Evolutionary conservation across 2,888 invertebrate species (phyloP), one percentile per base, ranked within the genome.

Genomic region (Tenthredo mesomela): DNA sequence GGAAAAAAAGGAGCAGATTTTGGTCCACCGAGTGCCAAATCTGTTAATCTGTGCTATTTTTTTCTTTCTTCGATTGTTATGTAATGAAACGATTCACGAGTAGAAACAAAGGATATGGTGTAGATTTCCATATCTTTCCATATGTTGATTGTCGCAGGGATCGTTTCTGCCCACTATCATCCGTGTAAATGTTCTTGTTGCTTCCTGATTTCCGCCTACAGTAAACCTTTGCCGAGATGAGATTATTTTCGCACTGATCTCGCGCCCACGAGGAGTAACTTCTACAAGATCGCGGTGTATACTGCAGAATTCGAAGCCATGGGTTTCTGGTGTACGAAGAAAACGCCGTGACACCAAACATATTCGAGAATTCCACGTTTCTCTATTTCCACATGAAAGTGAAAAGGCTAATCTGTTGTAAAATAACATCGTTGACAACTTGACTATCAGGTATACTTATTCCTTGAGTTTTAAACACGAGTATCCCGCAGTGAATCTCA

Each of bases 141-240:
- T 43, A 9, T 33, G 77, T 50, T 54, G 50, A 77, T 77, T 47
- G 29, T 25, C 40, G 50, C 18, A 77, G 37, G 40, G 40, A 71
- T 71, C 29, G 47, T 33, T 77, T 54, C 50, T 50, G 54, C 77
- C 77, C 77, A 77, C 43, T 73, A 25, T 29, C 29, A 25, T 15
- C 77, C 15, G 54, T 50, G 29, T n/a, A 7, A 33, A 77, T 54
- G 77, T 77, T 77, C 77, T 18, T 18, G 77, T 77, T 33, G 77
- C 50, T 50, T 77, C 77, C 50, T 50, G 47, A 77, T 77, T 77
- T 73, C 73, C 73, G 73, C 73, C 73, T 73, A 73, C 73, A 12
- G 73, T 43, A 43, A 73, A 73, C 21, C 21, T 73, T 21, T 73
- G 21, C 47, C 25, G 15, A 73, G 43, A 47, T 25, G 73, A 7